phyloP scores from a whole-genome alignment of 2,888 invertebrate genomes.

The Conops quadrifasciatus region DNA sequence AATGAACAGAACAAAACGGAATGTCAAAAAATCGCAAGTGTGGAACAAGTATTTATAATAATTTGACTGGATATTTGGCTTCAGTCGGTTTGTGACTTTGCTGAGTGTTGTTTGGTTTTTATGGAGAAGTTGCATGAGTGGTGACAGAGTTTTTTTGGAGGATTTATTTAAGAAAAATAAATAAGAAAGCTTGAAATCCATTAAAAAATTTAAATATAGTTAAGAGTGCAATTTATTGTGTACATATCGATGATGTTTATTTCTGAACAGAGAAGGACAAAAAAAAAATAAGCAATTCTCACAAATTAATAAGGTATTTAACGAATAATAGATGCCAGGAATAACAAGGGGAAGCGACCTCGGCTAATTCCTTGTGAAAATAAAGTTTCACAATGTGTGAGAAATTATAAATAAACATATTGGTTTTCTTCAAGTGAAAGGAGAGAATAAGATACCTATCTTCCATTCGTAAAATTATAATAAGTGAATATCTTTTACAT shows the following conservation, averaged over 20 bases:
- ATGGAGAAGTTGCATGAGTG: not conserved
- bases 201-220: slow-evolving; percentile 1
- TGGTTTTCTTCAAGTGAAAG: slow-evolving; percentile 26
- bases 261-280: no score
- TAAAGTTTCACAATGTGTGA: slow-evolving; percentile 30
- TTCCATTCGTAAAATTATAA: no score
- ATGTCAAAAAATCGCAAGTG: not conserved
- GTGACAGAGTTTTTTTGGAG: slow-evolving; percentile 1
- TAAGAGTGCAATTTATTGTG: not conserved
- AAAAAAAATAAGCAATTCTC: no score
- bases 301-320: not conserved
- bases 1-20: not conserved
- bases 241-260: not conserved
- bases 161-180: slow-evolving; percentile 19
- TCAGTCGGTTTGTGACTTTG: slow-evolving; percentile 45
- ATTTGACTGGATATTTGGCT: not conserved
- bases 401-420: slow-evolving; percentile 25
- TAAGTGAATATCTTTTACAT: not conserved
- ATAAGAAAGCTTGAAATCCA: slow-evolving; percentile 1
- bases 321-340: not conserved
- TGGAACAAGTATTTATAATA: not conserved
- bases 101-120: slow-evolving; percentile 41
- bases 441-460: not conserved
- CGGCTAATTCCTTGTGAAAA: not conserved
- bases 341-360: slow-evolving; percentile 5